These are phyloP conservation scores for Poecilia latipinna DNA, from an alignment of 2,113 vertebrate genomes.

Conservation along the genomic window DNA sequence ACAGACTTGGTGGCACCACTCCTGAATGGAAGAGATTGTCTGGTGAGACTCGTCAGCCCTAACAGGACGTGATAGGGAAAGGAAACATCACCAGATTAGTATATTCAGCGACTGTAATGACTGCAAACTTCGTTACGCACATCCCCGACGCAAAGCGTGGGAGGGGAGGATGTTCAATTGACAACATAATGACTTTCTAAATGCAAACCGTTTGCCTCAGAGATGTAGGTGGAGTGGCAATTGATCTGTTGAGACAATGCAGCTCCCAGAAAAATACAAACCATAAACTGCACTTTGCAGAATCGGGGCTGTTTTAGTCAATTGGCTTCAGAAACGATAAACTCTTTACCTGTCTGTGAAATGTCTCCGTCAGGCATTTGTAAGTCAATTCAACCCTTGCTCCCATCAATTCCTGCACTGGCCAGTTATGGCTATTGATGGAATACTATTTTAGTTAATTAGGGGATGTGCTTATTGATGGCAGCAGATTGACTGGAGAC, in stretches of 20 bases:
- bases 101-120: conserved; percentile 62
- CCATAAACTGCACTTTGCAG: conserved; percentile 52
- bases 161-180: conserved; percentile 50
- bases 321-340: conserved; percentile 54
- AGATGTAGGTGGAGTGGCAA: conserved; percentile 44
- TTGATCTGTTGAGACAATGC: conserved; percentile 33
- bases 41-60: conserved; percentile 69
- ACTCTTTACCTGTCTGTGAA: conserved; percentile 68
- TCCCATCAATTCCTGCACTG: conserved; percentile 65
- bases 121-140: conserved; percentile 63
- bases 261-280: conserved; percentile 13
- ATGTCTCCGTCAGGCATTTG: conserved; percentile 59
- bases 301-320: conserved; percentile 55
- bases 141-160: conserved; percentile 35
- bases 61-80: conserved; percentile 72
- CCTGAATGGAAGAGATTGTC: conserved; percentile 69
- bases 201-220: conserved; percentile 42
- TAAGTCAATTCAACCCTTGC: conserved; percentile 56
- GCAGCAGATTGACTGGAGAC: conserved; percentile 45
- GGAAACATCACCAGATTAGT: conserved; percentile 72
- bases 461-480: conserved; percentile 79
- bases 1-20: conserved; percentile 79
- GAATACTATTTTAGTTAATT: conserved; percentile 79
- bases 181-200: conserved; percentile 71
- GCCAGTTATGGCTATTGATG: conserved; percentile 75